These are phyloP conservation scores for Drosophila stalkeri DNA, from an alignment of 2,888 invertebrate genomes.

Conservation along the genomic window DNA sequence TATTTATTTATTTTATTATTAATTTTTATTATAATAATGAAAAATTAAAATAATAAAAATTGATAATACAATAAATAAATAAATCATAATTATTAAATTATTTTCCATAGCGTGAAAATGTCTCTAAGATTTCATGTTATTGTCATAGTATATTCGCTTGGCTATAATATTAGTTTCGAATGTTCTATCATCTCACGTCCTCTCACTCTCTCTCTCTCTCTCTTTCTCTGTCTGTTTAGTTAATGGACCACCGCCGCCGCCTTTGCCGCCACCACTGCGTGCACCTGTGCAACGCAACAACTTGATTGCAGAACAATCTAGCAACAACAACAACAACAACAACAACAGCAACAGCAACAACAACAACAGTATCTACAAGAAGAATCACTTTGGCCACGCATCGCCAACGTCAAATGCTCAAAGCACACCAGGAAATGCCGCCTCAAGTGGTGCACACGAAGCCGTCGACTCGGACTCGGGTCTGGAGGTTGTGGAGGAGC, in stretches of 20 bases:
- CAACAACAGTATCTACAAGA: conserved; percentile 58
- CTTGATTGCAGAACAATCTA: conserved; percentile 51
- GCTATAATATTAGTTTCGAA: no score
- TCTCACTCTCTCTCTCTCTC: not conserved
- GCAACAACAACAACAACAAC: conserved; percentile 38
- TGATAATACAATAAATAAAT: no score
- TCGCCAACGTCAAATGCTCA: not conserved
- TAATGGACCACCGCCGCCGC: conserved; percentile 89
- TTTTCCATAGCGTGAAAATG: no score
- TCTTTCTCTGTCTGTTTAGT: conserved; percentile 52
- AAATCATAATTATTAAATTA: no score
- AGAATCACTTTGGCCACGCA: conserved; percentile 49
- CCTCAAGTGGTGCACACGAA: conserved; percentile 30
- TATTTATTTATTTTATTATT: no score
- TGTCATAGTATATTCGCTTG: no score
- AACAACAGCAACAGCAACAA: conserved; percentile 23
- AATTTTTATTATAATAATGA: no score
- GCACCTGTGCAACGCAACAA: conserved; percentile 80
- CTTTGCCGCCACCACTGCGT: conserved; percentile 88
- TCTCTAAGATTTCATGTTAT: no score
- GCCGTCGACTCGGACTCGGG: conserved; percentile 85
- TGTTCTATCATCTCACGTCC: no score
- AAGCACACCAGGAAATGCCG: conserved; percentile 10
- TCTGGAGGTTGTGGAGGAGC: conserved; percentile 89
- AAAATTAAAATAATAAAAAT: no score